Base-by-base conservation (phyloP, 2,888 invertebrate species). In the Cynaeus angustus region DNA sequence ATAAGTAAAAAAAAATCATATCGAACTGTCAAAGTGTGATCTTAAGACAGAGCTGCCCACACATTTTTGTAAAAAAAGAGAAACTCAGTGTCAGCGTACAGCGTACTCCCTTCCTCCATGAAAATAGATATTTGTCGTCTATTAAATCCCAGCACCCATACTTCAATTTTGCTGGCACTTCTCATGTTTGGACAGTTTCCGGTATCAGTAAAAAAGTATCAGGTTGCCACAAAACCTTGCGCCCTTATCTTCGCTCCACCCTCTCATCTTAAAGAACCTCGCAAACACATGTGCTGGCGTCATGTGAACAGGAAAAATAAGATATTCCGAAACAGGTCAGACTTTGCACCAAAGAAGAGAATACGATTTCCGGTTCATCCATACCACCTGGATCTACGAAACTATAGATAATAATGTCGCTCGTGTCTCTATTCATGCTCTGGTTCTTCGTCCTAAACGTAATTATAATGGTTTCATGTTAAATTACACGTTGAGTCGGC, bases 341-440 rank as follows among this genome's bases (percentile, higher is more conserved):
- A 62, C 50, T 62, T 62, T 38, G 61, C 62, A 59, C 10, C 2
- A 56, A 33, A 50, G 62, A 52, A 62, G 12, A 62, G 26, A 30
- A 48, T 33, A 53, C 30, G 26, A 46, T 62, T 62, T 62, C 62
- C 62, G 62, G 62, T 62, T n/a, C n/a, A 30, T 9, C 6, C 28
- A 38, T 3, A 30, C 13, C 59, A 59, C 59, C 59, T 59, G 59
- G 59, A 59, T 50, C 38, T 62, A 37, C 28, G 8, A 50, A 50
- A 6, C 10, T n/a, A 6, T 33, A 9, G 9, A 53, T 30, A 41
- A 41, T 21, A 14, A 55, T 38, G 50, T 62, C 52, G 62, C 62
- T 52, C 62, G 62, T 62, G 62, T 62, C 62, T 62, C 52, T 12
- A 13, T 62, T 62, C 52, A 62, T 52, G 62, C 62, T 62, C 62